These are phyloP conservation scores for Hyphantria cunea DNA, from an alignment of 1,140 invertebrate genomes.

Conservation along the genomic window DNA sequence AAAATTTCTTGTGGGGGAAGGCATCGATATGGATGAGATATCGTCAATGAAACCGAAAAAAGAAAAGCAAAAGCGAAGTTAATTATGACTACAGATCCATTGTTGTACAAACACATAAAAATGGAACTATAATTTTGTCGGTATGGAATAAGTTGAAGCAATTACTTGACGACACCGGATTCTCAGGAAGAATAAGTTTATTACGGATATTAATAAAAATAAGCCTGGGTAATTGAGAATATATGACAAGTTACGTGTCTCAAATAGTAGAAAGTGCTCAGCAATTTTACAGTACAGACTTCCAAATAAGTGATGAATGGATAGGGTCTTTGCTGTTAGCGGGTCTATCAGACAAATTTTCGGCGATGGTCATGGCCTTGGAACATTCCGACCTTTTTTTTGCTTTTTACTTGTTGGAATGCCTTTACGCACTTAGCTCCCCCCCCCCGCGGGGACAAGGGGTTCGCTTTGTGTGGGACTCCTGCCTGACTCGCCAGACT, in stretches of 20 bases:
- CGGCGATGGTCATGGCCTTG: not conserved
- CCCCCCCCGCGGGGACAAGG: no score
- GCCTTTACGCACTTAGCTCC: no score
- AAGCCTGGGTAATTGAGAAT: not conserved
- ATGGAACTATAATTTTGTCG: not conserved
- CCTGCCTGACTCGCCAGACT: no score
- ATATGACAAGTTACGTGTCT: not conserved
- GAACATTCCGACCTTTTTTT: slow-evolving; percentile 1
- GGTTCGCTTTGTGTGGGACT: no score
- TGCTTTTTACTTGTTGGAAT: no score
- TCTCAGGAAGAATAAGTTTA: not conserved
- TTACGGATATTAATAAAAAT: not conserved
- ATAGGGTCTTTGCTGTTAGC: not conserved
- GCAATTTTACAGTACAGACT: not conserved
- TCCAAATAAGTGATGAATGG: not conserved
- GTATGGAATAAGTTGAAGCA: not conserved
- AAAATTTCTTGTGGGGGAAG: not conserved
- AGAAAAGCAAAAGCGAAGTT: not conserved
- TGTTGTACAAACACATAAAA: not conserved
- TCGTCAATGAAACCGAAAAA: not conserved
- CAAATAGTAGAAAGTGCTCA: not conserved
- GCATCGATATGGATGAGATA: not conserved
- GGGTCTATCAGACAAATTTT: not conserved
- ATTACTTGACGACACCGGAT: not conserved
- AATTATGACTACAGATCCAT: not conserved